Percentiles rank a stretch among this genome's conserved stretches.
phyloP scores from a whole-genome alignment of 1,140 invertebrate genomes.

The Calliopsis andreniformis region DNA sequence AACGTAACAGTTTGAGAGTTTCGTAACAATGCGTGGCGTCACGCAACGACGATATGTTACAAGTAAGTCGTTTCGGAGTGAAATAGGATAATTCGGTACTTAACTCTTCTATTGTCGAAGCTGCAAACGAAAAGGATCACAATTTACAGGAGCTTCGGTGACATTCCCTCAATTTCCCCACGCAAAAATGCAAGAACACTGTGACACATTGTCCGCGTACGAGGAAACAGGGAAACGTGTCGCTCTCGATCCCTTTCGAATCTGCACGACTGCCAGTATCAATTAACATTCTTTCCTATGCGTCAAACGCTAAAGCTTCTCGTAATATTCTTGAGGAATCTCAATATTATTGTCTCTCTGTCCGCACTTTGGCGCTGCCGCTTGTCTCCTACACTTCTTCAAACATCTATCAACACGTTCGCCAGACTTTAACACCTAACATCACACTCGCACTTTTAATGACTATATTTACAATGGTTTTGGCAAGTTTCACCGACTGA shows the following conservation, averaged over 20 bases:
- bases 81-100: not conserved
- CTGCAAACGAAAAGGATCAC: too few relatives aligned
- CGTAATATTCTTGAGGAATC: not conserved
- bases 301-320: too few relatives aligned
- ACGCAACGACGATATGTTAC: not conserved
- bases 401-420: not conserved
- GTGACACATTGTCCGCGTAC: not conserved
- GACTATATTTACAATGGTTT: slow-evolving; percentile 65
- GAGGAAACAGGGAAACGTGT: not conserved
- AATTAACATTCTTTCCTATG: not conserved
- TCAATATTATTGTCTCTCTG: not conserved
- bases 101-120: not conserved
- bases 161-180: not conserved
- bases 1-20: not conserved
- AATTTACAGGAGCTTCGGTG: not conserved
- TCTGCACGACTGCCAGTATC: not conserved
- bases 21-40: not conserved
- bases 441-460: slow-evolving; percentile 43
- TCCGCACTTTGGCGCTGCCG: not conserved
- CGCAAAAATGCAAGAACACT: slow-evolving; percentile 1
- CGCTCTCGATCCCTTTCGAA: not conserved
- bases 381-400: not conserved
- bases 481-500: slow-evolving; percentile 40
- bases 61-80: not conserved
- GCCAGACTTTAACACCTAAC: slow-evolving; percentile 43